A percentile compares a stretch with the other conserved stretches of the same genome.
phyloP scores from a whole-genome alignment of 1,140 invertebrate genomes.

The Lordiphosa stackelbergi region DNA sequence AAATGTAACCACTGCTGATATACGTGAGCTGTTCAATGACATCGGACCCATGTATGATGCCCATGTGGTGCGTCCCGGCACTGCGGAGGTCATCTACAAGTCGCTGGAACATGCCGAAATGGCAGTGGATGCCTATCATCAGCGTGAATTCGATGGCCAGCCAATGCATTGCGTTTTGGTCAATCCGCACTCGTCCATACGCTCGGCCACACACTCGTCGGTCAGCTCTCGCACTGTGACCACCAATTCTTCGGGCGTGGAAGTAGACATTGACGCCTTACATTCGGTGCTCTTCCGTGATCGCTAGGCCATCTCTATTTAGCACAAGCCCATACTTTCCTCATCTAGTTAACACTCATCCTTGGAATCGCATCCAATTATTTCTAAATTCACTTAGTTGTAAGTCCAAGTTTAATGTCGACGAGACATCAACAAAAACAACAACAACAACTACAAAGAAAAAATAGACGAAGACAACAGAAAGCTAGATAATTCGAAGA shows the following conservation, averaged over 20 bases:
- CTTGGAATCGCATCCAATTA: slow-evolving; percentile 1
- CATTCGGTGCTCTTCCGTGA: slow-evolving; percentile 65
- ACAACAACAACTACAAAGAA: slow-evolving; percentile 79
- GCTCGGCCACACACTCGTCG: slow-evolving; percentile 78
- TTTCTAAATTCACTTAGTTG: slow-evolving; percentile 21
- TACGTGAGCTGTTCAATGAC: slow-evolving; percentile 95
- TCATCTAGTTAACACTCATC: slow-evolving; percentile 3
- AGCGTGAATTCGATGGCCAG: slow-evolving; percentile 90
- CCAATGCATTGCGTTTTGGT: slow-evolving; percentile 89
- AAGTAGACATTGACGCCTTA: slow-evolving; percentile 65
- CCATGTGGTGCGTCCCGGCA: slow-evolving; percentile 89
- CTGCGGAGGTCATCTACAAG: slow-evolving; percentile 93
- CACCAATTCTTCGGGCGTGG: slow-evolving; percentile 61
- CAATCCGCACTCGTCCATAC: slow-evolving; percentile 83
- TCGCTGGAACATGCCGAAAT: slow-evolving; percentile 89
- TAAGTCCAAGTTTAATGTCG: not conserved
- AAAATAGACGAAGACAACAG: no score
- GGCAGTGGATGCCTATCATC: slow-evolving; percentile 94
- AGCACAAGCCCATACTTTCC: not conserved
- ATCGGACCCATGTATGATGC: slow-evolving; percentile 91
- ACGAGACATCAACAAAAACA: not conserved
- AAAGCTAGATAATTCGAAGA: no score
- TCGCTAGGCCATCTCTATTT: slow-evolving; percentile 35
- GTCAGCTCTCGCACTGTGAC: slow-evolving; percentile 56
- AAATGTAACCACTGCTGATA: slow-evolving; percentile 91